Evolutionary conservation across 2,797 vertebrate genomes (phyloP).

Genomic region (Chanos chanos): DNA sequence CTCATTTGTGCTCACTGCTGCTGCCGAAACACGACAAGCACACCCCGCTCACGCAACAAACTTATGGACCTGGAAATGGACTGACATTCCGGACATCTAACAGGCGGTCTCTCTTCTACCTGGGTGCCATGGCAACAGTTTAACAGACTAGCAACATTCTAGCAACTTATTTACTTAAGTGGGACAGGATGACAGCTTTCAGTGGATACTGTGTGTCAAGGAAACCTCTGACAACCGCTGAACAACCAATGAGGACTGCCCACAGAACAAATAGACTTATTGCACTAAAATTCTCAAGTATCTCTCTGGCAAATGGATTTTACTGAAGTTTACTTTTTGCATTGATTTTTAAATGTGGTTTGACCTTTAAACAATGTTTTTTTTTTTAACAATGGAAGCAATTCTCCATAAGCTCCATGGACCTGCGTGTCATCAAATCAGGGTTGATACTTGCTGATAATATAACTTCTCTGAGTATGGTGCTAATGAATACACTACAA

Average conservation of each 20-base stretch:
- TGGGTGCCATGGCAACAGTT: constrained; percentile 50
- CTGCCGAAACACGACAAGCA: constrained; percentile 73
- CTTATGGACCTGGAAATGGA: constrained; percentile 95
- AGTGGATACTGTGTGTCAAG: no score
- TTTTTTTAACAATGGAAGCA: no score
- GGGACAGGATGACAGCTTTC: no score
- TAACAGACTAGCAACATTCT: background rate
- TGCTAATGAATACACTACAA: background rate
- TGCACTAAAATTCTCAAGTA: no score
- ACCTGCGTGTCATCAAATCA: no score
- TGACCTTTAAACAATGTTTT: no score
- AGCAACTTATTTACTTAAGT: no score
- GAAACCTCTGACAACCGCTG: no score
- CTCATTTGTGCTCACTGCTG: constrained; percentile 89
- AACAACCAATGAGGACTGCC: background rate
- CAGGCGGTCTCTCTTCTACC: constrained; percentile 39
- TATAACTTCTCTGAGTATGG: background rate
- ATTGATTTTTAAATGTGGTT: constrained; percentile 55
- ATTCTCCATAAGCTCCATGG: no score
- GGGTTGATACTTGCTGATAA: background rate
- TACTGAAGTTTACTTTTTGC: constrained; percentile 46
- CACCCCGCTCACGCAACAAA: constrained; percentile 77
- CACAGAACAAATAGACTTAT: no score
- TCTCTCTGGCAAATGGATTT: constrained; percentile 21
- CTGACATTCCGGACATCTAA: constrained; percentile 68